Evolutionary conservation across 1,140 invertebrate species (phyloP).

Genomic region (Drosophila auraria): DNA sequence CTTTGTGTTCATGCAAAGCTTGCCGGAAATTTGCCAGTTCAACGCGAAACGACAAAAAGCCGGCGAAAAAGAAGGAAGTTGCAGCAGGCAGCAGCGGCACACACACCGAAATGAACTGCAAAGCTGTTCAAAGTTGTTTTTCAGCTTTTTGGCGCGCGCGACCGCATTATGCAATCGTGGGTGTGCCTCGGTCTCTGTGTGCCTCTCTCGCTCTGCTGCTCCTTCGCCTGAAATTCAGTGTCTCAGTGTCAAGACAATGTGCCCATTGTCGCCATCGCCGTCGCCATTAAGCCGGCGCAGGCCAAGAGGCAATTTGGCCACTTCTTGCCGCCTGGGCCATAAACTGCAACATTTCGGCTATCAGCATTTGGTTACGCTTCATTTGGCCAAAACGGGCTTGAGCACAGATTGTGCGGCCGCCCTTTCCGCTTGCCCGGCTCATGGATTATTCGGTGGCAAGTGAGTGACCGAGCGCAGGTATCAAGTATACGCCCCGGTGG

Average conservation of each 20-base stretch:
- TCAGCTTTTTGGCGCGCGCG: constrained; percentile 37
- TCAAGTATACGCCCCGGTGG: constrained; percentile 22
- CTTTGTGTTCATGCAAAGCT: constrained; percentile 57
- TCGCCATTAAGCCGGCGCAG: constrained; percentile 17
- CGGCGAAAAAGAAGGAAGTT: constrained; percentile 43
- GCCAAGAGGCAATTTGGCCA: constrained; percentile 74
- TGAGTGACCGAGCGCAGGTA: constrained; percentile 50
- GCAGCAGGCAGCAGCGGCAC: constrained; percentile 29
- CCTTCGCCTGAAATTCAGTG: constrained; percentile 15
- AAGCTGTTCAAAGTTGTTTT: constrained; percentile 66
- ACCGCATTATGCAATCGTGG: constrained; percentile 70
- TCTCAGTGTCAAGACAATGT: constrained; percentile 60
- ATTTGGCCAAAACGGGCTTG: constrained; percentile 66
- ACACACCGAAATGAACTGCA: constrained; percentile 66
- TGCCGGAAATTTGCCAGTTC: constrained; percentile 68
- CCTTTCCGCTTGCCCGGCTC: neutral
- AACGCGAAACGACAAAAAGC: constrained; percentile 59
- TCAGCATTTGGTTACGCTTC: constrained; percentile 79
- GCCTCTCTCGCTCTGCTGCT: neutral
- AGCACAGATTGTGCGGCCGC: constrained; percentile 43
- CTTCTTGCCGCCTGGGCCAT: constrained; percentile 49
- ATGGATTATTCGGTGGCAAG: constrained; percentile 10
- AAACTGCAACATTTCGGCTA: constrained; percentile 77
- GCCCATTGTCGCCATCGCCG: constrained; percentile 56
- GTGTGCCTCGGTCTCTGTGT: neutral